Conservation (phyloP, 1,140 invertebrate genomes). For the Acromyrmex echinatior region DNA sequence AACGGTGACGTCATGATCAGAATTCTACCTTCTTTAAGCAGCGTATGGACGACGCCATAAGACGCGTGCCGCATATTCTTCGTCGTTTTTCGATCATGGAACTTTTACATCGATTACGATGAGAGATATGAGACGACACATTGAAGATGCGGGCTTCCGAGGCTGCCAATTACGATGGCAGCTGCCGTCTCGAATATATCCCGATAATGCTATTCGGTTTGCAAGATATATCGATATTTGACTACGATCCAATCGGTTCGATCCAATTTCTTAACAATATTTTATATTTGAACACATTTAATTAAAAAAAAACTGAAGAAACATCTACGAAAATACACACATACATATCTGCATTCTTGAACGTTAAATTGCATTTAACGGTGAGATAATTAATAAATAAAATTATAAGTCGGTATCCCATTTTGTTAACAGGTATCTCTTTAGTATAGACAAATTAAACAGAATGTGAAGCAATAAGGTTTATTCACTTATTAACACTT, state of each 20-base stretch:
- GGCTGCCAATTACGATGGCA: slow-evolving; percentile 83
- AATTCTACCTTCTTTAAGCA: slow-evolving; percentile 1
- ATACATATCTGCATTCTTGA: neutral
- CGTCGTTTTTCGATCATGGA: slow-evolving; percentile 29
- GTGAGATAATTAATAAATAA: neutral
- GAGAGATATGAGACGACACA: slow-evolving; percentile 77
- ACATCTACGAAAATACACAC: slow-evolving; percentile 9
- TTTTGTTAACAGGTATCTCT: neutral
- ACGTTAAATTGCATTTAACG: slow-evolving; percentile 37
- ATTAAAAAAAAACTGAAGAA: neutral
- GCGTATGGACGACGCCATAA: neutral
- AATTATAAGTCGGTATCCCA: neutral
- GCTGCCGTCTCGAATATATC: slow-evolving; percentile 75
- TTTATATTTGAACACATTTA: neutral
- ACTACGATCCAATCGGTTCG: neutral
- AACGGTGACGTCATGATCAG: neutral
- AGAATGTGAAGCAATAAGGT: neutral
- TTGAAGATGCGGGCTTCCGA: slow-evolving; percentile 78
- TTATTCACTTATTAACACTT: neutral
- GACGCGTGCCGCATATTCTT: slow-evolving; percentile 47
- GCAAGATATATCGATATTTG: slow-evolving; percentile 27
- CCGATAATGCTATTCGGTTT: slow-evolving; percentile 58
- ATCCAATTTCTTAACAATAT: neutral
- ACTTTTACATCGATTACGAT: slow-evolving; percentile 47
- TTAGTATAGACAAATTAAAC: neutral